A percentile compares a stretch with the other conserved stretches of the same genome.
These are phyloP conservation scores for Brachyrhaphis roseni DNA, from an alignment of 2,797 vertebrate genomes.

Conservation along the genomic window DNA sequence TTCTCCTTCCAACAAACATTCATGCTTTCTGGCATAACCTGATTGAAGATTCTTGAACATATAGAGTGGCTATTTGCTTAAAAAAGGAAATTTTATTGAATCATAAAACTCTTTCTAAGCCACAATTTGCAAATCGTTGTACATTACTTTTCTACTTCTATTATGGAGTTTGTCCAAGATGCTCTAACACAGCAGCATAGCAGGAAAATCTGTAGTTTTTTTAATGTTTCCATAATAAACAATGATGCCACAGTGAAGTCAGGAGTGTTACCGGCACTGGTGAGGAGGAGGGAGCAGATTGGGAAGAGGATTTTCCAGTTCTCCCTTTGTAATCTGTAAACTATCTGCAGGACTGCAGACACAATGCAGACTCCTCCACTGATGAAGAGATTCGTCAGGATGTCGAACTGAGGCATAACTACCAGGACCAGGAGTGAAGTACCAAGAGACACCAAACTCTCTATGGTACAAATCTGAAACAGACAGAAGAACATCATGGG, in stretches of 20 bases:
- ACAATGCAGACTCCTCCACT: constrained; percentile 80
- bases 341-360: constrained; percentile 78
- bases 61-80: background rate
- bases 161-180: background rate
- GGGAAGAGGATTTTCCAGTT: constrained; percentile 82
- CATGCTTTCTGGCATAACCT: background rate
- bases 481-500: constrained; percentile 22
- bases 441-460: constrained; percentile 80
- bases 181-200: background rate
- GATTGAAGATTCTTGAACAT: too few species aligned
- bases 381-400: constrained; percentile 84
- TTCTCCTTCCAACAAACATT: background rate
- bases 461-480: constrained; percentile 76
- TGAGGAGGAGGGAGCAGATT: constrained; percentile 76
- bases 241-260: background rate
- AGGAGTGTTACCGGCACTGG: constrained; percentile 55
- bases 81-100: background rate
- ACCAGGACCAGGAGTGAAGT: constrained; percentile 79
- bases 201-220: background rate
- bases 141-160: background rate
- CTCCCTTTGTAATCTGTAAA: constrained; percentile 70
- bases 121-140: background rate
- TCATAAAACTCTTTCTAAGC: background rate
- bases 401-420: constrained; percentile 84
- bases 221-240: background rate